Evolutionary conservation across 2,113 vertebrate species (phyloP).

Genomic region (Ancistrus triradiatus): DNA sequence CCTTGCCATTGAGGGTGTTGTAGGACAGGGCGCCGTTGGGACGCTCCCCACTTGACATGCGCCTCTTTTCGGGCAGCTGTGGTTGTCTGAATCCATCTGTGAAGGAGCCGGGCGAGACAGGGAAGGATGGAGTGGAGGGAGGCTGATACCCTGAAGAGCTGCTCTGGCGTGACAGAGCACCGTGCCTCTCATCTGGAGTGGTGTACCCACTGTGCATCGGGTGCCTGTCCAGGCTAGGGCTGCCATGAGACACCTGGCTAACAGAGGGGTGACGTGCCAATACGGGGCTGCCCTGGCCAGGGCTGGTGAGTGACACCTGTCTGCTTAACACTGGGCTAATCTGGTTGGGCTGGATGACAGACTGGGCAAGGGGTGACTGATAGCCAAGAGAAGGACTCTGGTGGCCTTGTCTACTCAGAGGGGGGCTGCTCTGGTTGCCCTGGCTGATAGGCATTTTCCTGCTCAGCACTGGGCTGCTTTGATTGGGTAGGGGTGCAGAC

Average conservation of each 20-base stretch:
- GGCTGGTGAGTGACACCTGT: conserved; percentile 58
- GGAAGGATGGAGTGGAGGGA: conserved; percentile 90
- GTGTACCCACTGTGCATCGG: conserved; percentile 79
- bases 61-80: conserved; percentile 85
- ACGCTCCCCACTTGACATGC: conserved; percentile 85
- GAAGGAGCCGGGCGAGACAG: conserved; percentile 79
- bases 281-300: conserved; percentile 75
- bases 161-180: conserved; percentile 85
- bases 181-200: conserved; percentile 82
- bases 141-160: conserved; percentile 90
- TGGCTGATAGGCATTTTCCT: conserved; percentile 37
- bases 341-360: conserved; percentile 48
- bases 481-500: conserved; percentile 35
- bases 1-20: conserved; percentile 85
- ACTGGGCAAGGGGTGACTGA: conserved; percentile 9
- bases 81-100: conserved; percentile 81
- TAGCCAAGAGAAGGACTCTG: conserved; percentile 26
- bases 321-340: conserved; percentile 63
- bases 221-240: conserved; percentile 81
- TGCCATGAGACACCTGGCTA: conserved; percentile 69
- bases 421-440: conserved; percentile 53
- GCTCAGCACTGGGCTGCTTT: conserved; percentile 45
- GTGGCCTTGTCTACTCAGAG: conserved; percentile 58
- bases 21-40: conserved; percentile 82
- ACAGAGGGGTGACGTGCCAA: conserved; percentile 61